A percentile compares a stretch with the other conserved stretches of the same genome.
phyloP scores from a whole-genome alignment of 2,888 invertebrate species.

The Dryadula phaetusa region DNA sequence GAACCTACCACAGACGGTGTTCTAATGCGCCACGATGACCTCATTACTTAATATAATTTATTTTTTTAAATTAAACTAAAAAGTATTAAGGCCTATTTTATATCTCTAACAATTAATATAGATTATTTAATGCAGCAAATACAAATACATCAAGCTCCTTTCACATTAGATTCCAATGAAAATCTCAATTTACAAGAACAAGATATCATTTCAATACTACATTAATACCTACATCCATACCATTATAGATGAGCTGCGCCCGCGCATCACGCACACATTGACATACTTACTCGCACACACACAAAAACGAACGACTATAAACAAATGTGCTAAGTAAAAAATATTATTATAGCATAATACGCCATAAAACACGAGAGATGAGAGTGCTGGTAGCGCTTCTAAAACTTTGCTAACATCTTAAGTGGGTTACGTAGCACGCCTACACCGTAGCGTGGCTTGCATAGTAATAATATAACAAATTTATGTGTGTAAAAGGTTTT shows the following conservation, averaged over 20 bases:
- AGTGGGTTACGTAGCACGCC: slow-evolving; percentile 50
- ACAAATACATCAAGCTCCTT: not conserved
- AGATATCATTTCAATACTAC: slow-evolving; percentile 11
- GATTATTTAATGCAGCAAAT: too few species aligned
- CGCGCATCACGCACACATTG: slow-evolving; percentile 54
- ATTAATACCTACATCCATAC: slow-evolving; percentile 14
- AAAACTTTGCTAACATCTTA: slow-evolving; percentile 56
- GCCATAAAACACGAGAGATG: slow-evolving; percentile 77
- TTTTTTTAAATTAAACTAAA: too few species aligned
- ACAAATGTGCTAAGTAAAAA: slow-evolving; percentile 83
- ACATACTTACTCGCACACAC: slow-evolving; percentile 38
- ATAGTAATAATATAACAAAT: too few species aligned
- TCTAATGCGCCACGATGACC: too few species aligned
- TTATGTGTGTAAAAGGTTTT: too few species aligned
- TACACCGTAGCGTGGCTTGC: slow-evolving; percentile 50
- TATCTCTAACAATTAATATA: too few species aligned
- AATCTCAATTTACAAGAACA: slow-evolving; percentile 3
- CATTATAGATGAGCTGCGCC: slow-evolving; percentile 53
- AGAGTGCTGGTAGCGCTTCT: slow-evolving; percentile 59
- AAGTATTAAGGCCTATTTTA: too few species aligned
- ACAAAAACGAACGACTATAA: slow-evolving; percentile 55
- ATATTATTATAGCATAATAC: slow-evolving; percentile 81
- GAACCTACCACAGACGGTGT: too few species aligned
- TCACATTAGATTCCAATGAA: not conserved
- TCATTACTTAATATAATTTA: too few species aligned